phyloP scores from a whole-genome alignment of 2,113 vertebrate species.

The Bostrychus sinensis region DNA sequence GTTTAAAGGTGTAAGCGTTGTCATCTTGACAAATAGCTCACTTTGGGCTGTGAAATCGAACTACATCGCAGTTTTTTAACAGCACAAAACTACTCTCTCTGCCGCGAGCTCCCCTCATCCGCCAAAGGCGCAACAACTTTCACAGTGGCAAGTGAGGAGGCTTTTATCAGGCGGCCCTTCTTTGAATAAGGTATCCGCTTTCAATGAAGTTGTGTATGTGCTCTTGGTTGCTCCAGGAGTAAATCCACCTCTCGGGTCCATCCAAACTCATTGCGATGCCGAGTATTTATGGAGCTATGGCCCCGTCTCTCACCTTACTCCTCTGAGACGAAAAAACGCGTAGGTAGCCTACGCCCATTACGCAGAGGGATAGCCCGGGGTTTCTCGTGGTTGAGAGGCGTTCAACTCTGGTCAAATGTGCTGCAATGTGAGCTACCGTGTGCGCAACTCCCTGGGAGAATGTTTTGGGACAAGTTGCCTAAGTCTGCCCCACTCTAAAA shows the following conservation, averaged over 20 bases:
- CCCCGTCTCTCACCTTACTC: conserved; percentile 71
- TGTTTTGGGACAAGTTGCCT: conserved; percentile 63
- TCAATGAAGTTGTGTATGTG: conserved; percentile 37
- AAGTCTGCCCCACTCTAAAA: conserved; percentile 77
- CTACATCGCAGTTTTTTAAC: conserved; percentile 63
- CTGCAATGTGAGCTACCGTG: conserved; percentile 33
- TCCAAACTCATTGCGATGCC: conserved; percentile 51
- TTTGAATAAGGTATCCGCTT: conserved; percentile 38
- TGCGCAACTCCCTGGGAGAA: conserved; percentile 31
- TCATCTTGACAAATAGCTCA: conserved; percentile 78
- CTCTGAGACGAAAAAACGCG: conserved; percentile 53
- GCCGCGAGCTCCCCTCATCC: conserved; percentile 48
- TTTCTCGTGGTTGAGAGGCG: conserved; percentile 55
- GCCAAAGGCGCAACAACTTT: conserved; percentile 26
- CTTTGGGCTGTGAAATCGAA: conserved; percentile 41
- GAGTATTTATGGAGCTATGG: conserved; percentile 68
- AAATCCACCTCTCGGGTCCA: conserved; percentile 59
- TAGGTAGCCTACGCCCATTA: conserved; percentile 68
- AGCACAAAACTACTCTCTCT: conserved; percentile 21
- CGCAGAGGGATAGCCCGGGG: conserved; percentile 41
- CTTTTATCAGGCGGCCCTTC: conserved; percentile 10
- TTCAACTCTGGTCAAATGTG: conserved; percentile 45
- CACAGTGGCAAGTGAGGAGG: conserved; percentile 21
- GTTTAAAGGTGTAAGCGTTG: conserved; percentile 80
- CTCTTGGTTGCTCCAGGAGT: conserved; percentile 37